These are phyloP conservation scores for Trichoplusia ni DNA, from an alignment of 1,140 invertebrate genomes.

Conservation along the genomic window DNA sequence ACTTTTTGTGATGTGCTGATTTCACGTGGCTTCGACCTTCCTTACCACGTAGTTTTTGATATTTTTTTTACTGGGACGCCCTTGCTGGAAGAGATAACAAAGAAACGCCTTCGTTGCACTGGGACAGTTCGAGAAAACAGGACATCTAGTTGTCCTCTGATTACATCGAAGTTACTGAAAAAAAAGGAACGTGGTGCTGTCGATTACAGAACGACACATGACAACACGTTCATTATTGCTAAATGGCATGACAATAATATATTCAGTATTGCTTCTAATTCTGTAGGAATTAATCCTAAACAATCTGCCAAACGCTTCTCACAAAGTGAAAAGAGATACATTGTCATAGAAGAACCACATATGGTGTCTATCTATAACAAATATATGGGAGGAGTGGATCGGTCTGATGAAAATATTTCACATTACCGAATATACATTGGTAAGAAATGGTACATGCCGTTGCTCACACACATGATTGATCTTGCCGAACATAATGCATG, in stretches of 20 bases:
- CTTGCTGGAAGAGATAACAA: conserved; percentile 53
- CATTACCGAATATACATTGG: conserved; percentile 60
- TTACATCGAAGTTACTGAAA: conserved; percentile 53
- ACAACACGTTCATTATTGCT: conserved; percentile 52
- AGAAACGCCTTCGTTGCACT: conserved; percentile 50
- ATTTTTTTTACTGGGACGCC: conserved; percentile 54
- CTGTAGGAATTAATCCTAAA: conserved; percentile 51
- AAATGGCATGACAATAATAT: conserved; percentile 58
- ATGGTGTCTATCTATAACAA: conserved; percentile 62
- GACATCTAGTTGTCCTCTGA: conserved; percentile 54
- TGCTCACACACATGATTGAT: conserved; percentile 53
- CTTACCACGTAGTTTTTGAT: conserved; percentile 54
- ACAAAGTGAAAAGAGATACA: conserved; percentile 62
- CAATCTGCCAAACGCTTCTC: conserved; percentile 60
- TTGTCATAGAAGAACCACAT: conserved; percentile 54
- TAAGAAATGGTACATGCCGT: conserved; percentile 62
- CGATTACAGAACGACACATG: conserved; percentile 55
- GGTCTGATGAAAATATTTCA: conserved; percentile 64
- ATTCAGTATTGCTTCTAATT: conserved; percentile 55
- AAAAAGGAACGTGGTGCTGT: conserved; percentile 57
- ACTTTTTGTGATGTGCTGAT: conserved; percentile 51
- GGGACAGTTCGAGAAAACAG: conserved; percentile 59
- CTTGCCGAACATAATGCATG: conserved; percentile 53
- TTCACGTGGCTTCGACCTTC: conserved; percentile 48
- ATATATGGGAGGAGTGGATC: conserved; percentile 62